Percentiles rank a stretch among this genome's conserved stretches.
Conservation (phyloP, 2,113 vertebrate genomes). For the Emydocephalus ijimae region DNA sequence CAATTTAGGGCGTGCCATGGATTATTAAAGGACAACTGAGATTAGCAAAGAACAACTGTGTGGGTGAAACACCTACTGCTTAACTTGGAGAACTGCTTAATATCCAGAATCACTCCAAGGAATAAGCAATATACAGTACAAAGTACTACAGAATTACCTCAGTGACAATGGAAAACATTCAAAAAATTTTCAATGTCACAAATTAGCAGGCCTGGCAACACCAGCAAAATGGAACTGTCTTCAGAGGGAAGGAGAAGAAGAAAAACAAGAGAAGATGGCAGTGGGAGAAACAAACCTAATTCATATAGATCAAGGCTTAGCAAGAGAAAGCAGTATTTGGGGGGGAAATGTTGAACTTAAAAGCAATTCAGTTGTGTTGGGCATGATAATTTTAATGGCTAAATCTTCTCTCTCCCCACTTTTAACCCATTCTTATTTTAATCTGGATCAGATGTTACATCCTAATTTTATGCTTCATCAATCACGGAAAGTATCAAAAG, state of each 20-base stretch:
- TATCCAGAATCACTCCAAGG: constrained; percentile 11
- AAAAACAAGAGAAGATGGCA: neutral
- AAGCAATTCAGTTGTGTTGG: neutral
- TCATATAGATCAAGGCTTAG: too few species aligned
- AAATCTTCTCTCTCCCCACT: neutral
- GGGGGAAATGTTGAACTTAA: neutral
- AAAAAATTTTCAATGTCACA: neutral
- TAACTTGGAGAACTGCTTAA: constrained; percentile 10
- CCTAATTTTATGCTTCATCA: neutral
- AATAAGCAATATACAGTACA: neutral
- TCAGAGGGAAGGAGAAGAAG: neutral
- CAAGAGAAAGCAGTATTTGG: neutral
- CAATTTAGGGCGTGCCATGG: constrained; percentile 4
- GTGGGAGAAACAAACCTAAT: neutral
- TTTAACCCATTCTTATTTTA: neutral
- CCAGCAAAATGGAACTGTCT: neutral
- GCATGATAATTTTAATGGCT: neutral
- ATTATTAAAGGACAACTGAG: constrained; percentile 49
- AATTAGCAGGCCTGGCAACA: neutral
- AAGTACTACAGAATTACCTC: neutral
- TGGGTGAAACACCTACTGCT: constrained; percentile 32
- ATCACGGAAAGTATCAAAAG: neutral
- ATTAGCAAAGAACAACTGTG: constrained; percentile 38
- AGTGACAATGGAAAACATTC: neutral
- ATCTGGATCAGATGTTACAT: neutral